Conservation (phyloP, 1,140 invertebrate genomes). For the Coptotermes formosanus region DNA sequence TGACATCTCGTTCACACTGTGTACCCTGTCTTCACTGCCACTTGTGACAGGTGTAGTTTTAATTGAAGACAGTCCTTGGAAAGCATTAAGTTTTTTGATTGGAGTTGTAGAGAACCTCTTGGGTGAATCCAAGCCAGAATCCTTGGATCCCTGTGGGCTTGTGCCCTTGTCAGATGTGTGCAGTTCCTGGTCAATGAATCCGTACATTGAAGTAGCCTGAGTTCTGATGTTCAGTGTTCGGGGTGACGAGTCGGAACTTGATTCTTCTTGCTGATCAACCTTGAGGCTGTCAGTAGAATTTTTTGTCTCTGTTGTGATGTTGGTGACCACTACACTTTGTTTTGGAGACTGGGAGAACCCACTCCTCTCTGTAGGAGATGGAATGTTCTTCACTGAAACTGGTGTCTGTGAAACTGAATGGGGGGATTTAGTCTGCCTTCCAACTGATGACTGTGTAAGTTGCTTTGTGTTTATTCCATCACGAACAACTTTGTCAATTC, state of each 20-base stretch:
- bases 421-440: too few species aligned
- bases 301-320: background rate
- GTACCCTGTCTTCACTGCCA: background rate
- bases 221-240: background rate
- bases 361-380: background rate
- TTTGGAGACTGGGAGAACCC: background rate
- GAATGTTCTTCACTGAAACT: background rate
- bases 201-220: background rate
- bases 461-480: too few species aligned
- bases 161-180: background rate
- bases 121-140: constrained; percentile 36
- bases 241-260: background rate
- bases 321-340: background rate
- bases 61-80: background rate
- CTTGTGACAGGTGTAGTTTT: background rate
- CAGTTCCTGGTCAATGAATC: background rate
- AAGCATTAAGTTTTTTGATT: background rate
- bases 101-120: background rate
- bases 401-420: too few species aligned
- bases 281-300: background rate
- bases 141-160: constrained; percentile 36
- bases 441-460: too few species aligned
- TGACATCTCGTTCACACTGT: background rate
- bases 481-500: too few species aligned
- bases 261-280: background rate